These are phyloP conservation scores for Circaetus gallicus DNA, from an alignment of 2,113 vertebrate species.

Conservation along the genomic window DNA sequence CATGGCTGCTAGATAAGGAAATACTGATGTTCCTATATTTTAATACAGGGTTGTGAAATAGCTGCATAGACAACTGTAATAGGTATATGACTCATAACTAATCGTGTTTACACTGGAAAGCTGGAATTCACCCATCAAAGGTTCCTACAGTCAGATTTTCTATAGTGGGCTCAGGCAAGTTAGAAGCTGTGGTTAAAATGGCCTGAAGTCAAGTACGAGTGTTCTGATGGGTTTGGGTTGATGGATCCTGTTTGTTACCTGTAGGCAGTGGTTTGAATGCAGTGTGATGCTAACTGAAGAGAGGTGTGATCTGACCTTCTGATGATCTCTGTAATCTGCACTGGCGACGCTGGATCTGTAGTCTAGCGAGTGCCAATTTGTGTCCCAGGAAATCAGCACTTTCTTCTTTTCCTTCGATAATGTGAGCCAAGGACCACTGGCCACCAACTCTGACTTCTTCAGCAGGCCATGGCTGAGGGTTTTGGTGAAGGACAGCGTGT, in stretches of 20 bases:
- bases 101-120: constrained; percentile 10
- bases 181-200: background rate
- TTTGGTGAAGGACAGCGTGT: background rate
- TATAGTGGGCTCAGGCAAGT: background rate
- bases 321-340: background rate
- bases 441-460: background rate
- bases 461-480: background rate
- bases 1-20: constrained; percentile 8
- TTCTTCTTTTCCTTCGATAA: background rate
- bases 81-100: background rate
- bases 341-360: background rate
- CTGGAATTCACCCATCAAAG: background rate
- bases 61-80: background rate
- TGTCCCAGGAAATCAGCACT: background rate
- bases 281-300: background rate
- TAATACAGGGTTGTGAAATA: constrained; percentile 20
- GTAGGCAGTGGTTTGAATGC: background rate
- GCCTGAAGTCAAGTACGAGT: background rate
- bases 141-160: background rate
- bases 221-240: background rate
- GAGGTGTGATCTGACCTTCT: background rate
- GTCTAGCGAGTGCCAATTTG: background rate
- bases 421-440: background rate
- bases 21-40: background rate
- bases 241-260: background rate